Evolutionary conservation across 2,888 invertebrate genomes (phyloP).

Genomic region (Andrena camellia): DNA sequence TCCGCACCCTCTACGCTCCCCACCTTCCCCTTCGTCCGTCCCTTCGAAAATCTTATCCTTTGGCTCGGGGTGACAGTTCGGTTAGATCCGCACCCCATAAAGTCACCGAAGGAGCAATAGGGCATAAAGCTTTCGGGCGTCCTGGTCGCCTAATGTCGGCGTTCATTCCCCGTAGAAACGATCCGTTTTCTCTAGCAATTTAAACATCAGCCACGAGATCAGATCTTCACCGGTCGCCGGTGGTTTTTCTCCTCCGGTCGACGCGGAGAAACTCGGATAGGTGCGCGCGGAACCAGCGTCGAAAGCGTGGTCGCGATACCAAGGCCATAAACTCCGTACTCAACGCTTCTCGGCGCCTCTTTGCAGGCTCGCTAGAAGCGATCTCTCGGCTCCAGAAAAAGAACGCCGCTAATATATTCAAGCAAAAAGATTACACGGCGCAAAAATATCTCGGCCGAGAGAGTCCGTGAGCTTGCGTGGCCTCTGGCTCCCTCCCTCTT

Average conservation of each 20-base stretch:
- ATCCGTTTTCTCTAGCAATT: not conserved
- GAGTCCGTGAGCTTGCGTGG: constrained; percentile 42
- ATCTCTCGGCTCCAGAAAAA: constrained; percentile 13
- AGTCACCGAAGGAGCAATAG: constrained; percentile 19
- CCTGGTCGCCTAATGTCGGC: constrained; percentile 25
- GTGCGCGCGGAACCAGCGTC: not conserved
- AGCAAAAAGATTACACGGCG: constrained; percentile 54
- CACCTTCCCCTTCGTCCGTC: not conserved
- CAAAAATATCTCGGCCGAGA: constrained; percentile 48
- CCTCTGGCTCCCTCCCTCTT: constrained; percentile 6
- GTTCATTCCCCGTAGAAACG: constrained; percentile 30
- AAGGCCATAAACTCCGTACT: not conserved
- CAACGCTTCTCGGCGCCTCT: constrained; percentile 6
- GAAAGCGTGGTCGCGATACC: not conserved
- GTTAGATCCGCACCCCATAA: constrained; percentile 43
- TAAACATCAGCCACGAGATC: not conserved
- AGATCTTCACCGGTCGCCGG: not conserved
- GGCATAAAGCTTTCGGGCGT: constrained; percentile 11
- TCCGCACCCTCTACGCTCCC: not conserved
- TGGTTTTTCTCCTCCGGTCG: not conserved
- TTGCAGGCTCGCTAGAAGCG: not conserved
- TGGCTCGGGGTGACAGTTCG: not conserved
- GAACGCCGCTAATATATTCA: constrained; percentile 50
- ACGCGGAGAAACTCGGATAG: no score
- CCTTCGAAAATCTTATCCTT: constrained; percentile 50